These are phyloP conservation scores for Harpagifer antarcticus DNA, from an alignment of 2,797 vertebrate genomes.

Conservation along the genomic window DNA sequence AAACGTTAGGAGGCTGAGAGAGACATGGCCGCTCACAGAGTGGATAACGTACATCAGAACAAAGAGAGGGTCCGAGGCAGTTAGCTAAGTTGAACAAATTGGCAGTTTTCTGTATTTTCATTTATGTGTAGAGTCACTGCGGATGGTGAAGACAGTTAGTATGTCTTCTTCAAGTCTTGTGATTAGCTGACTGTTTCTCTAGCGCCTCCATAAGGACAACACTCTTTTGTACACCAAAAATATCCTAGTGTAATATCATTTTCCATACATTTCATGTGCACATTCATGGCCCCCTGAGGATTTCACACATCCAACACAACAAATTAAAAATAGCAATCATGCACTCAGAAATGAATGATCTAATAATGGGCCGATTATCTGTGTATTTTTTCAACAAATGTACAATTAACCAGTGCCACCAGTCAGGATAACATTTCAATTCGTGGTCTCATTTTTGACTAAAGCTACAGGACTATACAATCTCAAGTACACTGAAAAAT, in stretches of 20 bases:
- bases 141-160: neutral
- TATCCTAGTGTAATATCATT: neutral
- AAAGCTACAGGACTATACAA: neutral
- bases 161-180: neutral
- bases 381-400: neutral
- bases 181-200: neutral
- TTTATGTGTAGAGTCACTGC: neutral
- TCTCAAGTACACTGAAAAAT: too few relatives aligned
- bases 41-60: neutral
- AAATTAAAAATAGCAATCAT: too few relatives aligned
- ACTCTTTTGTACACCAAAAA: neutral
- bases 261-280: neutral
- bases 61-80: neutral
- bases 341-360: neutral
- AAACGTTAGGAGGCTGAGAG: neutral
- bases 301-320: too few relatives aligned
- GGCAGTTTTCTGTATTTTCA: neutral
- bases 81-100: neutral
- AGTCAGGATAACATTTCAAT: neutral
- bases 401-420: neutral
- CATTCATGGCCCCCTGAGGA: neutral
- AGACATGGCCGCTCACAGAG: neutral
- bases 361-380: neutral
- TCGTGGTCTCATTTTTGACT: neutral
- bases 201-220: neutral